These are phyloP conservation scores for Rotaria macrura DNA, from an alignment of 2,888 invertebrate species.

Conservation along the genomic window DNA sequence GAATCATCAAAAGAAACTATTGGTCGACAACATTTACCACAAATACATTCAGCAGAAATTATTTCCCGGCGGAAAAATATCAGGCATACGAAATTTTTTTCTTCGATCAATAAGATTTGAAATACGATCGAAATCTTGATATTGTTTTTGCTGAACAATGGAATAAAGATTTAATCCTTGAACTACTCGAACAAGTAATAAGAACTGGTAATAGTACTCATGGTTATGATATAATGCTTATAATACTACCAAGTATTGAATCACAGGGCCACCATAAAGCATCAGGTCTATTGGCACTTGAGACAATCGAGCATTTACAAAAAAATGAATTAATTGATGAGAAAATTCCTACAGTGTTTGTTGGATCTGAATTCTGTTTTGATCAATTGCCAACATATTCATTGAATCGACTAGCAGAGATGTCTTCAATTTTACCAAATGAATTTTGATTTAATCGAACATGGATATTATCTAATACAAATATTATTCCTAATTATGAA, in stretches of 20 bases:
- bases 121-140: not conserved
- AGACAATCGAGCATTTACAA: not conserved
- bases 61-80: not conserved
- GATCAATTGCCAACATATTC: not conserved
- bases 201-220: not conserved
- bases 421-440: not conserved
- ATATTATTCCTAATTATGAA: not conserved
- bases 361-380: not conserved
- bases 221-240: constrained; percentile 4
- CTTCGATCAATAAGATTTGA: not conserved
- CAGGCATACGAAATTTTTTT: not conserved
- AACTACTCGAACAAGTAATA: not conserved
- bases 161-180: not conserved
- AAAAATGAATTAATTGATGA: not conserved
- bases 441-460: not conserved
- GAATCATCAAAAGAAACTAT: not conserved
- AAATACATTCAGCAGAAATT: not conserved
- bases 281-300: not conserved
- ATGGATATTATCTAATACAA: not conserved
- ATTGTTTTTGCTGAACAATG: not conserved
- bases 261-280: constrained; percentile 14
- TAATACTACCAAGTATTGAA: not conserved
- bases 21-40: not conserved
- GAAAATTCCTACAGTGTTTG: not conserved
- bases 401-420: not conserved